Evolutionary conservation across 2,888 invertebrate genomes (phyloP), one percentile per base, ranked within the genome.

Genomic region (Strigamia crassipes): DNA sequence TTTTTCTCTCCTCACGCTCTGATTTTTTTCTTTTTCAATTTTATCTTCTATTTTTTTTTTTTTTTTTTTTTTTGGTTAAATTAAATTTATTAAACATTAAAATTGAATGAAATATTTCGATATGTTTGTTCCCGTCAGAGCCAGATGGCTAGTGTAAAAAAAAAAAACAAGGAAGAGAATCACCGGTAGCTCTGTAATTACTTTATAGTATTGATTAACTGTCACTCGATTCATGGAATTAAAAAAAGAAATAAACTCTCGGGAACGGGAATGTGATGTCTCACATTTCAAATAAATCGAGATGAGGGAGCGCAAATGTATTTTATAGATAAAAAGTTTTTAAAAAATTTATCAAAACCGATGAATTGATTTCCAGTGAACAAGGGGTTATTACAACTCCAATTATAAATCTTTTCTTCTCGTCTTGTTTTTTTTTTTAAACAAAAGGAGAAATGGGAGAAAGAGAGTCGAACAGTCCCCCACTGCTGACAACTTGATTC

Each of bases 101-200:
- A 73, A 73, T 73, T 73, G 73, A 73, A 73, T 73, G 73, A 10
- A 27, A 31, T 73, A 31, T 73, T 56, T 73, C 73, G 73, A 73
- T 73, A 12, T 73, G 73, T 56, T n/a, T 27, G 31, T 27, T 73
- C 73, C 73, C 73, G 23, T 73, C 73, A 73, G 10, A 31, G 23
- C 12, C 73, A 73, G 73, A 73, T 73, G 73, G 73, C 73, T n/a
- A 73, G 73, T 73, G 73, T 27, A n/a, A 9, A 18, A 18, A 51
- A 51, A 51, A 27, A 73, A 73, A 73, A 73, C 73, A 73, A 73
- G 73, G 73, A 73, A 73, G 73, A 73, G 73, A 73, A 73, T 73
- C 73, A 73, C 73, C 73, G 73, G 73, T 73, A 73, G 73, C 73
- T 73, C 73, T 73, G 73, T 73, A 73, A 73, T 73, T 73, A 73